These are phyloP conservation scores for Rhopalosiphum maidis DNA, from an alignment of 1,140 invertebrate species.

Conservation along the genomic window DNA sequence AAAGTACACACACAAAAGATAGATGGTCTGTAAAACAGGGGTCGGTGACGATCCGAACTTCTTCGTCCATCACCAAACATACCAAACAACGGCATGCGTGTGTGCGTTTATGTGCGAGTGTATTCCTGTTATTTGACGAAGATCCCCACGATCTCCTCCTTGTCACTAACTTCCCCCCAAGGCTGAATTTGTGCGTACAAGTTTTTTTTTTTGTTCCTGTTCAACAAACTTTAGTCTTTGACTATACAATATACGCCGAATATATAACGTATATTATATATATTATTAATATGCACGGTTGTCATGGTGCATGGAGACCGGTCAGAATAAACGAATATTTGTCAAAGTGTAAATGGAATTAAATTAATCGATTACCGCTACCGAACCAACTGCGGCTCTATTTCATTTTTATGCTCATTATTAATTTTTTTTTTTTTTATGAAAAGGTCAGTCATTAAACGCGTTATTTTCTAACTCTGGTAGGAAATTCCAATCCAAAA, in stretches of 20 bases:
- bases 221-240: not conserved
- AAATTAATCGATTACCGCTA: not conserved
- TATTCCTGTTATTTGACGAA: not conserved
- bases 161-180: not conserved
- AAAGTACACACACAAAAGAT: conserved; percentile 18
- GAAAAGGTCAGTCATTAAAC: not conserved
- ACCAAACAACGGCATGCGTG: not conserved
- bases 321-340: conserved; percentile 17
- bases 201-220: conserved; percentile 31
- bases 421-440: not conserved
- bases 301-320: not conserved
- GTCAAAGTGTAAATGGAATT: not conserved
- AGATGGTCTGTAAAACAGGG: not conserved
- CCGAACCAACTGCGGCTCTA: not conserved
- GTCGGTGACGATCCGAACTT: not conserved
- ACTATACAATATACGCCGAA: not conserved
- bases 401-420: not conserved
- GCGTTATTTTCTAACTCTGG: not conserved
- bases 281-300: not conserved
- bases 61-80: not conserved
- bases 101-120: not conserved
- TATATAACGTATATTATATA: not conserved
- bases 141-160: not conserved
- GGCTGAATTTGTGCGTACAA: not conserved
- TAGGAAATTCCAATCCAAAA: not conserved